These are phyloP conservation scores for Apogon talboti DNA, from an alignment of 2,797 vertebrate species.

Conservation along the genomic window DNA sequence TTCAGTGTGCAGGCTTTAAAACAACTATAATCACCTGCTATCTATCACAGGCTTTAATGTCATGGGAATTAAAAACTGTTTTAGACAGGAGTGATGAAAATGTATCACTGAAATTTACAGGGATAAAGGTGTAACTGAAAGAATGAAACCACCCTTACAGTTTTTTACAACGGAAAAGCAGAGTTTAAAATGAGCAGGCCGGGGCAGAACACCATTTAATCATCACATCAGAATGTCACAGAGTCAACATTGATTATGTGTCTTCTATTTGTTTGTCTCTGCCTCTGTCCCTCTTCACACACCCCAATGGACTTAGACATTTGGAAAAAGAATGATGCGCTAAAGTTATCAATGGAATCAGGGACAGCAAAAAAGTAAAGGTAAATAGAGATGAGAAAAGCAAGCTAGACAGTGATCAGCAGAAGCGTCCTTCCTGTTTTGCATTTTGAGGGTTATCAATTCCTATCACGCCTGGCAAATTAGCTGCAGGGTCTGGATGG, in stretches of 20 bases:
- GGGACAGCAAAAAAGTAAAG: background rate
- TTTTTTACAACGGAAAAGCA: background rate
- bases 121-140: background rate
- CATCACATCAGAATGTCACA: slow-evolving; percentile 24
- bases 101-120: background rate
- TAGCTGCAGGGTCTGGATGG: slow-evolving; percentile 64
- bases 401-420: slow-evolving; percentile 18
- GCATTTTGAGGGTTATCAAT: slow-evolving; percentile 74
- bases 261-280: slow-evolving; percentile 16
- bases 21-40: background rate
- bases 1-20: slow-evolving; percentile 7
- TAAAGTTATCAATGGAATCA: slow-evolving; percentile 6
- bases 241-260: slow-evolving; percentile 28
- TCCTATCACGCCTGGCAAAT: slow-evolving; percentile 73
- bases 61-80: background rate
- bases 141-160: background rate
- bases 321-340: slow-evolving; percentile 14
- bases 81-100: background rate
- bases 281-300: background rate
- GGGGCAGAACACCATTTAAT: slow-evolving; percentile 22
- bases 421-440: slow-evolving; percentile 51
- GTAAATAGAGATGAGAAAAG: background rate
- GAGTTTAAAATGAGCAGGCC: background rate
- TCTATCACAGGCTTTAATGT: background rate
- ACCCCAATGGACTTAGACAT: background rate